These are phyloP conservation scores for Ectemnius lituratus DNA, from an alignment of 2,888 invertebrate species.

Conservation along the genomic window DNA sequence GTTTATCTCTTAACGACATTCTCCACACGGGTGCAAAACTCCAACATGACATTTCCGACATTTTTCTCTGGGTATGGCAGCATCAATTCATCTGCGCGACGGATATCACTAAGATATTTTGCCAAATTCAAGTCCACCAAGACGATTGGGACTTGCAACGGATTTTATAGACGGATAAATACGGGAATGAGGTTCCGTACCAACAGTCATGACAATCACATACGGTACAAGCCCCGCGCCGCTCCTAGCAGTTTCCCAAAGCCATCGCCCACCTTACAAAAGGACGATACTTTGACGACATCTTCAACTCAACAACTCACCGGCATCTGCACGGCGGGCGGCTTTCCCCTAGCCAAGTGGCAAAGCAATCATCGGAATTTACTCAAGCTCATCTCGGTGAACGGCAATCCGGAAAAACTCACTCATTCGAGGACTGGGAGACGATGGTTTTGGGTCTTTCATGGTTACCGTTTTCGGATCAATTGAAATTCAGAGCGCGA, in stretches of 20 bases:
- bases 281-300: slow-evolving; percentile 50
- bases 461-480: slow-evolving; percentile 35
- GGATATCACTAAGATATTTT: slow-evolving; percentile 18
- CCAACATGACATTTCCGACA: not conserved
- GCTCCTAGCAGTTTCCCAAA: slow-evolving; percentile 34
- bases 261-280: slow-evolving; percentile 24
- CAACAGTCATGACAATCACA: slow-evolving; percentile 37
- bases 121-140: not conserved
- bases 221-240: slow-evolving; percentile 37
- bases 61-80: not conserved
- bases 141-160: slow-evolving; percentile 64
- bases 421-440: too few relatives aligned
- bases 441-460: slow-evolving; percentile 25
- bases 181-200: not conserved
- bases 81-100: not conserved
- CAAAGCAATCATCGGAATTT: not conserved
- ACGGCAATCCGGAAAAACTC: not conserved
- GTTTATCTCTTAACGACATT: not conserved
- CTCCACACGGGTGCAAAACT: slow-evolving; percentile 7
- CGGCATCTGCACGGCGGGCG: slow-evolving; percentile 38
- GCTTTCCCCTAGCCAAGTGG: slow-evolving; percentile 34
- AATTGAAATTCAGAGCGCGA: slow-evolving; percentile 18
- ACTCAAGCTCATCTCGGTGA: not conserved
- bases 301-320: slow-evolving; percentile 30
- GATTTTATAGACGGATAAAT: slow-evolving; percentile 66